A percentile compares a stretch with the other conserved stretches of the same genome.
Evolutionary conservation across 2,113 vertebrate species (phyloP).

Genomic region (Callionymus lyra): DNA sequence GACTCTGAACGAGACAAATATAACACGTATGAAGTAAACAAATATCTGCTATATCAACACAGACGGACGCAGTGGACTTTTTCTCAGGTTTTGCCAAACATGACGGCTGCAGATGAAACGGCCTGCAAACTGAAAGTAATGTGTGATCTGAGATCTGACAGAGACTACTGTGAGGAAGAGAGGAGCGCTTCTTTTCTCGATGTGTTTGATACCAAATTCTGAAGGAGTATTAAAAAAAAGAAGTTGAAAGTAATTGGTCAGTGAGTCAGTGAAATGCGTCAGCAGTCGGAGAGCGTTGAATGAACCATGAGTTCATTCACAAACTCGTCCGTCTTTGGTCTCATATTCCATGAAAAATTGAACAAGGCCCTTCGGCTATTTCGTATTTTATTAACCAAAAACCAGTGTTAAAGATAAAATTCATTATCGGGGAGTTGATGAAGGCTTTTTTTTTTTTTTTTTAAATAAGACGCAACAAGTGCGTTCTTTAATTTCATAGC

Average conservation of each 20-base stretch:
- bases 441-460: too few species aligned
- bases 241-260: background rate
- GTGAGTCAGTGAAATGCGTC: too few species aligned
- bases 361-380: too few species aligned
- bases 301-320: background rate
- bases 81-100: background rate
- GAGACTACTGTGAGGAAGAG: background rate
- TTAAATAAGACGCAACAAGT: too few species aligned
- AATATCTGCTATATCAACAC: too few species aligned
- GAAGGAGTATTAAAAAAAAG: slow-evolving; percentile 1
- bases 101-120: slow-evolving; percentile 4
- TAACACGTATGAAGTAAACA: background rate
- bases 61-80: too few species aligned
- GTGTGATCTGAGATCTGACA: slow-evolving; percentile 6
- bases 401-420: too few species aligned
- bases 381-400: too few species aligned
- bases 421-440: too few species aligned
- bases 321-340: too few species aligned
- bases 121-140: slow-evolving; percentile 2
- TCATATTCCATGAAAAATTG: too few species aligned
- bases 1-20: slow-evolving; percentile 66
- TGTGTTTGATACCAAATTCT: slow-evolving; percentile 2
- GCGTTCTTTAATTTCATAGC: too few species aligned
- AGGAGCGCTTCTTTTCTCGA: slow-evolving; percentile 1
- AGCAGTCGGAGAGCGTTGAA: background rate